Percentiles rank a stretch among this genome's conserved stretches.
Conservation (phyloP, 35 echinoderm and acorn worm species). For the Holothuria glaberrima region DNA sequence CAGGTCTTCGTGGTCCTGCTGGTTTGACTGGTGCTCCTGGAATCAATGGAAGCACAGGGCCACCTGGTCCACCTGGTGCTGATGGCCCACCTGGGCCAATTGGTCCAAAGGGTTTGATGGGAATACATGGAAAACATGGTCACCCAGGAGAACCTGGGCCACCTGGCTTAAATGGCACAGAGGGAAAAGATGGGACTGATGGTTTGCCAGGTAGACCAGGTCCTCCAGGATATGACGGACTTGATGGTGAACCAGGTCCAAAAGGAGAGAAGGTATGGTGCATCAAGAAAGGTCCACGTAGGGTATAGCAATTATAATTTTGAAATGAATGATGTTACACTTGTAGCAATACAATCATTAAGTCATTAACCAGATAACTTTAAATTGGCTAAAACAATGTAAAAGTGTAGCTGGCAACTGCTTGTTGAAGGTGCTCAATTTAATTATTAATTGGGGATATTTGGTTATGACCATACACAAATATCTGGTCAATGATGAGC, state of each 20-base stretch:
- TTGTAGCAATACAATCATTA: no score
- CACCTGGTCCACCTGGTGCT: neutral
- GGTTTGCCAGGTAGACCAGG: slow-evolving; percentile 2
- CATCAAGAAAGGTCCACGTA: no score
- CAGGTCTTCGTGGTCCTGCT: neutral
- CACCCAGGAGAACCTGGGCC: neutral
- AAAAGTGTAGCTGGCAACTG: no score
- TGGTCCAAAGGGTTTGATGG: neutral
- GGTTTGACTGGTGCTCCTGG: neutral
- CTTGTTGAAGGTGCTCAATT: no score
- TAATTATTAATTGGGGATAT: no score
- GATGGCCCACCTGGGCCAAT: neutral
- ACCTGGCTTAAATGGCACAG: neutral
- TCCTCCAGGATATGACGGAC: neutral
- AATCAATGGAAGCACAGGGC: neutral
- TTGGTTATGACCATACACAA: no score
- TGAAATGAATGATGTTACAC: no score
- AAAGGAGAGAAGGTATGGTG: slow-evolving; percentile 18
- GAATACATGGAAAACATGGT: neutral
- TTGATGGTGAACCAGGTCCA: neutral
- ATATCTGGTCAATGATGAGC: no score
- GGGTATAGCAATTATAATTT: no score
- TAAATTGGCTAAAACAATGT: no score
- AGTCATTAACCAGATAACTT: no score
- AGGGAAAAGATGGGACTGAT: neutral